These are phyloP conservation scores for Monopterus albus DNA, from an alignment of 2,113 vertebrate species.

Conservation along the genomic window DNA sequence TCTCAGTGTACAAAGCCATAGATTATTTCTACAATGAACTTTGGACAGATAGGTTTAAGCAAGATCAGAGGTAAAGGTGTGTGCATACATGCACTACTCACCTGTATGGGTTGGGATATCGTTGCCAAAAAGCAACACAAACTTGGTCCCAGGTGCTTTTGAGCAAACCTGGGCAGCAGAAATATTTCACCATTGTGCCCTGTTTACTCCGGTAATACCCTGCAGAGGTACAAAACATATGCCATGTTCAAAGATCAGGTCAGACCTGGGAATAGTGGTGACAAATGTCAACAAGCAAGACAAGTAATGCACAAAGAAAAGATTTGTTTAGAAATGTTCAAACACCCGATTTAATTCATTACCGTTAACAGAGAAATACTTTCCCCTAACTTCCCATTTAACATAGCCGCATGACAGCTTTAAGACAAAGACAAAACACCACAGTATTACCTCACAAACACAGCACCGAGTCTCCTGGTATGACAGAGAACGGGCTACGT, in stretches of 20 bases:
- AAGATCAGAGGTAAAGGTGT: not conserved
- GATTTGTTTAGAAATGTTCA: too few species aligned
- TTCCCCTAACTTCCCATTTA: not conserved
- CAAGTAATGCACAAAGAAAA: not conserved
- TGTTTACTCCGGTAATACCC: slow-evolving; percentile 31
- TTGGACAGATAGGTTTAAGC: slow-evolving; percentile 5
- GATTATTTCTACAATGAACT: not conserved
- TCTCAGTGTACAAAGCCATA: too few species aligned
- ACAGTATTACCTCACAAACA: not conserved
- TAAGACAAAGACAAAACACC: not conserved
- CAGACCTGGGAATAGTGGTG: too few species aligned
- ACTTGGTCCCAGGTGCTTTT: slow-evolving; percentile 97
- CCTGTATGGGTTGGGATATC: slow-evolving; percentile 97
- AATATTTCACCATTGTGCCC: slow-evolving; percentile 93
- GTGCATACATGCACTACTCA: slow-evolving; percentile 46
- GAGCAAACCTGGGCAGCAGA: slow-evolving; percentile 87
- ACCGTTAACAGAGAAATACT: too few species aligned
- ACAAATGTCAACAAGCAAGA: not conserved
- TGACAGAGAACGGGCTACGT: not conserved
- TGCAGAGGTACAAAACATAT: slow-evolving; percentile 29
- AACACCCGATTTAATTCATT: too few species aligned
- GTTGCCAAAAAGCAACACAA: slow-evolving; percentile 93
- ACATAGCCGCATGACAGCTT: not conserved
- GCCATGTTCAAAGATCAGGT: too few species aligned
- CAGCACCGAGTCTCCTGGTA: accelerated